phyloP scores from a whole-genome alignment of 2,888 invertebrate species.

The Cosmopolites sordidus region DNA sequence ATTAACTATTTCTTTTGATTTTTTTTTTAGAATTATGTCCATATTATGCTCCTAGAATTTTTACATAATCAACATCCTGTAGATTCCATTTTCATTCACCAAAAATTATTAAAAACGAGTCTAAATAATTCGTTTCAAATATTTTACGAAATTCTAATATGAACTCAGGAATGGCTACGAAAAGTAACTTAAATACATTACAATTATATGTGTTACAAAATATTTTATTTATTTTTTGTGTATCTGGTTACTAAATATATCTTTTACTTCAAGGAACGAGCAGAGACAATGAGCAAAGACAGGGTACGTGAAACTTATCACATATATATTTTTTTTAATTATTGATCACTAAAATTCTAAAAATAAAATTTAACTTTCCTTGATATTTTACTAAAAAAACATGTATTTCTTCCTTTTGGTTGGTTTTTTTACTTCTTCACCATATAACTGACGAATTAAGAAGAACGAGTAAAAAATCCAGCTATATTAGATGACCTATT shows the following conservation, averaged over 20 bases:
- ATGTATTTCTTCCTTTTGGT: neutral
- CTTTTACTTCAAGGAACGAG: slow-evolving; percentile 48
- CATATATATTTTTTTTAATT: slow-evolving; percentile 8
- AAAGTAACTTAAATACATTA: neutral
- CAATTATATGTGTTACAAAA: slow-evolving; percentile 19
- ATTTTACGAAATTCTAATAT: too few relatives aligned
- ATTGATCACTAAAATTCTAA: slow-evolving; percentile 4
- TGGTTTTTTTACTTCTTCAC: neutral
- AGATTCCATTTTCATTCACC: too few relatives aligned
- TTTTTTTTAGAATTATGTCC: too few relatives aligned
- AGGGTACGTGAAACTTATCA: slow-evolving; percentile 43
- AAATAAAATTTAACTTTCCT: slow-evolving; percentile 8
- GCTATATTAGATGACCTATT: slow-evolving; percentile 12
- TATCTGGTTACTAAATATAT: slow-evolving; percentile 36
- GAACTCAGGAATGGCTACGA: too few relatives aligned
- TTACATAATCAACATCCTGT: too few relatives aligned
- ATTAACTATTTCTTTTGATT: too few relatives aligned
- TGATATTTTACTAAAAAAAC: neutral
- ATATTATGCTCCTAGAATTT: too few relatives aligned
- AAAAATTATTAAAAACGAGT: too few relatives aligned
- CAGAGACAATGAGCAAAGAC: slow-evolving; percentile 47
- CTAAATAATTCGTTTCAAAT: too few relatives aligned
- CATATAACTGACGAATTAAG: neutral
- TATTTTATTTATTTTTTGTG: slow-evolving; percentile 28
- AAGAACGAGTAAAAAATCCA: neutral